Base-by-base conservation (phyloP, 2,113 vertebrate species). In the Pseudois nayaur region DNA sequence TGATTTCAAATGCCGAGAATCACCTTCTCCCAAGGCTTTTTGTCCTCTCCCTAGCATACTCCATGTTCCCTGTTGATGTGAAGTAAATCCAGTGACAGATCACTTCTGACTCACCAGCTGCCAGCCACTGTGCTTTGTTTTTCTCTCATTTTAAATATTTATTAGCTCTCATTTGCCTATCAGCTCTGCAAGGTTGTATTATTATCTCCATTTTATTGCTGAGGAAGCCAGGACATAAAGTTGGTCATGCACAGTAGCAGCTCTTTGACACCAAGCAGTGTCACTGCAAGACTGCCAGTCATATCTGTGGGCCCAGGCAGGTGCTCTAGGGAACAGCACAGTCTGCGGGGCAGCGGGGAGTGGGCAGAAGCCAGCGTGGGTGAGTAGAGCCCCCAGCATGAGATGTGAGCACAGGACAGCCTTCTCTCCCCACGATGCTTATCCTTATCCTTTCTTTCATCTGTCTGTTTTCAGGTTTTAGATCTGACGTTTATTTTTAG, bases 401-500 rank as follows among this genome's bases (percentile, higher is more conserved):
- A 12, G 0, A 0, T 21, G 19, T 54, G 45, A 71, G 7, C 8
- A 11, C 19, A 29, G 14, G 8, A 17, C 23, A 52, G 52, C 27
- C 29, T 60, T 82, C 21, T 76, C 4, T n/a, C 27, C n/a, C 57
- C 27, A n/a, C 50, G 17, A 2, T 25, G 9, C 59, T 79, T 62
- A 57, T 15, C 40, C 25, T 29, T 82, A 36, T 19, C 33, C 94
- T 83, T 93, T 59, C 43, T 94, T 83, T 91, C 64, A 33, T 91
- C 78, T 64, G 85, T 54, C 29, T 86, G 83, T 81, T 89, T 95
- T 67, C 62, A 93, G 76, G 54, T 88, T 95, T 95, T 89, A 21
- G 78, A 95, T 67, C 57, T 93, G 60, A 82, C 33, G 11, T 86
- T 88, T 96, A 59, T 94, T 97, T 96, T 96, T 89, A 96, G 92